phyloP scores from a whole-genome alignment of 2,888 invertebrate genomes.

The Auanema freiburgensis region DNA sequence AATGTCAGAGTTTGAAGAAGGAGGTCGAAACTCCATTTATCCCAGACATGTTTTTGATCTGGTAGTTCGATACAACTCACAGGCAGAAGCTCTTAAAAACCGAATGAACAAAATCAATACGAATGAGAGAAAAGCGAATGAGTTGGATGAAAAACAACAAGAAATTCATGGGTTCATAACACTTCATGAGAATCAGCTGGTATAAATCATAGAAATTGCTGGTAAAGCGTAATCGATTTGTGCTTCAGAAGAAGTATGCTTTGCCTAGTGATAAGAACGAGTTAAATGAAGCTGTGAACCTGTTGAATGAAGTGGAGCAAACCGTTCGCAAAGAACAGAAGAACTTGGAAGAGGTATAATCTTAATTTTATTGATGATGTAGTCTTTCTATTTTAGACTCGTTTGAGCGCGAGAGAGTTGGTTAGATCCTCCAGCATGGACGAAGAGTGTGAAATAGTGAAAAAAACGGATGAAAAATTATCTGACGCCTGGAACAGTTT shows the following conservation, averaged over 20 bases:
- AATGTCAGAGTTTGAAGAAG: conserved; percentile 13
- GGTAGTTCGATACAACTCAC: conserved; percentile 19
- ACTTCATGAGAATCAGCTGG: conserved; percentile 19
- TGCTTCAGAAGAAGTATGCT: conserved; percentile 4
- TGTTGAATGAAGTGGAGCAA: conserved; percentile 37
- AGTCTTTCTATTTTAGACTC: neutral
- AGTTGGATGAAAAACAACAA: conserved; percentile 42
- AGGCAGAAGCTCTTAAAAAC: conserved; percentile 24
- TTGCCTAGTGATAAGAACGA: conserved; percentile 28
- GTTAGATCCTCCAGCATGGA: conserved; percentile 28
- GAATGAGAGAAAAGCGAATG: conserved; percentile 37
- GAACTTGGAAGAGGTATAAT: conserved; percentile 29
- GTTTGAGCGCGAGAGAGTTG: conserved; percentile 29
- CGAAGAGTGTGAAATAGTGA: conserved; percentile 27
- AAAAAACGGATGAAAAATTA: conserved; percentile 29
- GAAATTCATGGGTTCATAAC: conserved; percentile 47
- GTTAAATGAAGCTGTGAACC: conserved; percentile 21
- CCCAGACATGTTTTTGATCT: conserved; percentile 25
- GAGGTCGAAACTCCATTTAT: conserved; percentile 17
- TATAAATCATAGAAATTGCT: neutral
- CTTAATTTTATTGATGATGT: neutral
- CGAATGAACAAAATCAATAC: conserved; percentile 36
- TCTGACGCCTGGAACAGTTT: conserved; percentile 42
- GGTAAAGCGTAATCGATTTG: neutral
- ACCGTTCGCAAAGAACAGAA: conserved; percentile 30